phyloP scores from a whole-genome alignment of 2,888 invertebrate species.

The Dicroscelio sp. region DNA sequence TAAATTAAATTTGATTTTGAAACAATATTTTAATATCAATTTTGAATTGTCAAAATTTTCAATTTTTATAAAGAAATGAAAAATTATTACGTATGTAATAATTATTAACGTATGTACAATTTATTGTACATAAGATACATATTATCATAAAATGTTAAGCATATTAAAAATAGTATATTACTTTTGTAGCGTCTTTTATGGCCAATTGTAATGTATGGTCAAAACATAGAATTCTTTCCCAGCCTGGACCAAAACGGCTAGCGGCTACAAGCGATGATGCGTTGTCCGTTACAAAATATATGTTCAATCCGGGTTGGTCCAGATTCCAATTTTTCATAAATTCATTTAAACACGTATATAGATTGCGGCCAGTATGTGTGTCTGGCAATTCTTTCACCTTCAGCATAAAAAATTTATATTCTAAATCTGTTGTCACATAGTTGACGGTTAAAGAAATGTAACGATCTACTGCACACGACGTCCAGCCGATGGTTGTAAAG shows the following conservation, averaged over 20 bases:
- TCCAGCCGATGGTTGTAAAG: constrained; percentile 43
- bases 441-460: constrained; percentile 34
- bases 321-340: constrained; percentile 17
- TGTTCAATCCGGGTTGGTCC: background rate
- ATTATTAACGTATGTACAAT: no score
- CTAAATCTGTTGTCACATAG: constrained; percentile 24
- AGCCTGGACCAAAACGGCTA: constrained; percentile 48
- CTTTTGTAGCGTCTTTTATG: constrained; percentile 70
- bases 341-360: background rate
- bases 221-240: constrained; percentile 77
- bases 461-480: background rate
- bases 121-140: background rate
- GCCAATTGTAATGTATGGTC: constrained; percentile 74
- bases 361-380: constrained; percentile 12
- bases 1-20: no score
- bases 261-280: constrained; percentile 51
- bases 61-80: no score
- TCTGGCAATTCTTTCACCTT: background rate
- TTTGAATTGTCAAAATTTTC: no score
- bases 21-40: no score
- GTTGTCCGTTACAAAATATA: constrained; percentile 27
- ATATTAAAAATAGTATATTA: background rate
- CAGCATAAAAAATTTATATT: constrained; percentile 26
- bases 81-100: no score
- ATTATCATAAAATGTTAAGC: no score